Evolutionary conservation across 2,888 invertebrate species (phyloP), one percentile per base, ranked within the genome.

Genomic region (Conomelus anceps): DNA sequence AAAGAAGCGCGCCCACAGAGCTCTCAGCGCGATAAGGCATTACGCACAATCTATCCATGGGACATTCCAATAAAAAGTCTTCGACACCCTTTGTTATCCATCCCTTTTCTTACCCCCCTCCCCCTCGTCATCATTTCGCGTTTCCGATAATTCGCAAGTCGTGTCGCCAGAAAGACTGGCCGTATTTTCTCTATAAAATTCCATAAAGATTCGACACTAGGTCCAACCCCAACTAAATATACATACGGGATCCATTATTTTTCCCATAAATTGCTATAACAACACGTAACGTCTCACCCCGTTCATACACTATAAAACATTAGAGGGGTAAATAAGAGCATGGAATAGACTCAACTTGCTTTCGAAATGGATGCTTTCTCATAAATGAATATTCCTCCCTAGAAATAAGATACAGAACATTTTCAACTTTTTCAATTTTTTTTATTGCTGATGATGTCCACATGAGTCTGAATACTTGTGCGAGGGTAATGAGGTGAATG

Each of bases 91-190:
- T 23, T 26, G 26, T 86, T 23, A 85, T 23, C 85, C 85, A 22
- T 23, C 86, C 86, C 86, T 84, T 20, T 22, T 84, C 20, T 84
- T 84, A 22, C 20, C 22, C 86, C 7, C 17, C n/a, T 26, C 86
- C 3, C n/a, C n/a, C n/a, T n/a, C n/a, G n/a, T n/a, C n/a, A n/a
- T n/a, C n/a, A 22, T 85, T 22, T 7, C 23, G 23, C 23, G 86
- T 86, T 23, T 86, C 86, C 86, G 86, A 86, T 86, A 86, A 86
- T 86, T 86, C 86, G 86, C 26, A 86, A 86, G 86, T 86, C 86
- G 86, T 86, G 86, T 86, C 86, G 22, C 22, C 23, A 86, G 26
- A 86, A 86, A 26, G 86, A 86, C 86, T 86, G 86, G 86, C 86
- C 26, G 26, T 86, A 86, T 86, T 86, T 86, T 86, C 86, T 26